A percentile compares a stretch with the other conserved stretches of the same genome.
These are phyloP conservation scores for Seriola aureovittata DNA, from an alignment of 2,113 vertebrate genomes.

Conservation along the genomic window DNA sequence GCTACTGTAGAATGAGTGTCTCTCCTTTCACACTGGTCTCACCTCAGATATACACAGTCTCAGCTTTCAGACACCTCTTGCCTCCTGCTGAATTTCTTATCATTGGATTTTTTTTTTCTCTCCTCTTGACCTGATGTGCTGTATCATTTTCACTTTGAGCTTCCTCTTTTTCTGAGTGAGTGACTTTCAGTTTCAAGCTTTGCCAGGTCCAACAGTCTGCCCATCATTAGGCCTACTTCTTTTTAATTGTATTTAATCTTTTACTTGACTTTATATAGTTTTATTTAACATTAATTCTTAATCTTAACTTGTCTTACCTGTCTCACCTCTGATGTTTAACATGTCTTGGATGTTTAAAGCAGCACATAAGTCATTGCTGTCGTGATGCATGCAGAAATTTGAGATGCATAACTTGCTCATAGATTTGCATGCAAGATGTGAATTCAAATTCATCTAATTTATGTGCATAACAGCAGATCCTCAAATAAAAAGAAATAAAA, in stretches of 20 bases:
- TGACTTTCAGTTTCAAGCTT: not conserved
- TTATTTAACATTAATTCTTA: not conserved
- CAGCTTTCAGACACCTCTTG: slow-evolving; percentile 16
- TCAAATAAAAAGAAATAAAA: too few relatives aligned
- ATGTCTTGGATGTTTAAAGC: not conserved
- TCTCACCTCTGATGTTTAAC: not conserved
- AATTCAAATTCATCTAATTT: too few relatives aligned
- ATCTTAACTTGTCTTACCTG: not conserved
- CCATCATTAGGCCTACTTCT: not conserved
- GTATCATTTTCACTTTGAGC: slow-evolving; percentile 33
- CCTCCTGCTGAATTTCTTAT: slow-evolving; percentile 14
- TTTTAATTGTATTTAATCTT: not conserved
- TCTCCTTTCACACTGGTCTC: slow-evolving; percentile 24
- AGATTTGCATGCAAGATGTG: too few relatives aligned
- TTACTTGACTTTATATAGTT: not conserved
- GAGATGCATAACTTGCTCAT: not conserved
- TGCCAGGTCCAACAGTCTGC: too few relatives aligned
- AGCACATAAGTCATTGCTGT: not conserved
- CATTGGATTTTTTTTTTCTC: not conserved
- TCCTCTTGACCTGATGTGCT: not conserved
- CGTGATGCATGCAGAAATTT: not conserved
- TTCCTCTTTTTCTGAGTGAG: slow-evolving; percentile 1
- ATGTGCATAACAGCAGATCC: too few relatives aligned
- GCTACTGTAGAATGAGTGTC: slow-evolving; percentile 40
- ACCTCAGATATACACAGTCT: slow-evolving; percentile 21